Evolutionary conservation across 1,140 invertebrate genomes (phyloP), one percentile per base, ranked within the genome.

Genomic region (Tetramorium parvispinum): DNA sequence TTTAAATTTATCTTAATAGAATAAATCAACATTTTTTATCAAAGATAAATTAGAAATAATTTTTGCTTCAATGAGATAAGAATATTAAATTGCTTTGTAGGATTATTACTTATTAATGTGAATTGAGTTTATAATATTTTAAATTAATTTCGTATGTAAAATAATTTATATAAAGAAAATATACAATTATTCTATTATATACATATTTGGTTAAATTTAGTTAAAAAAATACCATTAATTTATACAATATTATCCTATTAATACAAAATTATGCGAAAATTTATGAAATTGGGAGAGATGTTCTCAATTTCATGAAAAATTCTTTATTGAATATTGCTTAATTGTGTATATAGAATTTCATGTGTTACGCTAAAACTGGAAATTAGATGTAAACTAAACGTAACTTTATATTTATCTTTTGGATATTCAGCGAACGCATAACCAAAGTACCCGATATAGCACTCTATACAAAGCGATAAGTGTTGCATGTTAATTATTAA

Each of bases 371-470:
- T 71, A 43, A 18, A 82, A 43, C 13, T 63, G 40, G 37, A 16
- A 73, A 82, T 51, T 79, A 66, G 3, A 78, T 21, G 21, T 65
- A 79, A 79, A 79, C 11, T 46, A 43, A 66, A 66, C 4, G 5
- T 21, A 66, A 66, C 8, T 37, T 37, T 65, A n/a, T 40, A 66
- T 37, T 81, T 68, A 11, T 32, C 27, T 81, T 40, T 51, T 16
- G 10, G 24, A 71, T 57, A 73, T 82, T 53, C 66, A 73, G 51
- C 79, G 79, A 71, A 82, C 79, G 79, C 66, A 59, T 82, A 82
- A 82, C 6, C 18, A 1, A 81, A 70, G 18, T 37, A 18, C 11
- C 51, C 49, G 21, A 78, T 32, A 46, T 76, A 43, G 16, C 21
- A 61, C 13, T 51, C 13, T 32, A 10, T 51, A 27, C 5, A 27